Base-by-base conservation (phyloP, 2,888 invertebrate genomes). In the Piscicola geometra region DNA sequence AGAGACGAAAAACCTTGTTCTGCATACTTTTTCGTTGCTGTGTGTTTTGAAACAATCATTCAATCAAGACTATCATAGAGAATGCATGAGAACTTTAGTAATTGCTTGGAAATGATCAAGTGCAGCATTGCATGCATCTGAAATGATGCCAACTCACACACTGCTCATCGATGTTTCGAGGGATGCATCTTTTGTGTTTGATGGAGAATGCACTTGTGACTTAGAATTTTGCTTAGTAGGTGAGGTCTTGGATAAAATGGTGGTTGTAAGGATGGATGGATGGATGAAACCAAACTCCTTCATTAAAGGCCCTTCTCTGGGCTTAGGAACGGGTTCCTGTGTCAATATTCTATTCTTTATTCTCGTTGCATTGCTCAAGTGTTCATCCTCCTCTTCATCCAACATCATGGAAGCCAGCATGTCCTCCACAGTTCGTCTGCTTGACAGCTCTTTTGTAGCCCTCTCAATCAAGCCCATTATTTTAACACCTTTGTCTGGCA, bases 401-500 rank as follows among this genome's bases (percentile, higher is more conserved):
- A 56, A 56, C 5, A n/a, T 25, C 25, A 56, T 25, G 5, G 12
- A 3, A 25, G 3, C 60, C 25, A 56, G 25, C 25, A 56, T 25
- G 3, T n/a, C 60, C 25, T 56, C 60, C 5, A 56, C n/a, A n/a
- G 3, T 56, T 21, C 5, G 9, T 56, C 25, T 56, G 21, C 25
- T 56, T 25, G 9, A 3, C 5, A 21, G 3, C n/a, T 56, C 60
- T 18, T 56, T 56, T 21, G 9, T n/a, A 56, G n/a, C 21, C 25
- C 25, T 56, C n/a, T 56, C 60, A 15, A 56, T 56, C 5, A 56
- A 3, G 5, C n/a, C n/a, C n/a, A 18, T 56, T 18, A 56, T 56
- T 56, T 56, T 56, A 21, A n/a, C 60, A 18, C 60, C 60, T 56
- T 56, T 56, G n/a, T 56, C 60, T 25, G 60, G 60, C n/a, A 56